Evolutionary conservation across 35 echinoderm and acorn worm genomes (phyloP).

Genomic region (Diadema setosum): DNA sequence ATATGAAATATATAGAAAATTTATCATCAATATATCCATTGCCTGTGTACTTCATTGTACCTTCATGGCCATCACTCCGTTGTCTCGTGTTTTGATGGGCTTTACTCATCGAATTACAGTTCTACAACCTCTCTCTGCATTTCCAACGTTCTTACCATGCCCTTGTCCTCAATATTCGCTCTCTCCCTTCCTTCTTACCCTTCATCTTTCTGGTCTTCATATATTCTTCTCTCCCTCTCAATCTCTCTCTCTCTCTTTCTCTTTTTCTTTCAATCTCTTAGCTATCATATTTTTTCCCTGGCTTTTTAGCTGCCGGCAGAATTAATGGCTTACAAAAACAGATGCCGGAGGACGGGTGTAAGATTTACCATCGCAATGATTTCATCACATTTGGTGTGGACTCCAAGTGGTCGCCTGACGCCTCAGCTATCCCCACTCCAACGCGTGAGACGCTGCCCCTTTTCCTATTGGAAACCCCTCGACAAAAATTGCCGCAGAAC

Average conservation of each 20-base stretch:
- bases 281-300: neutral
- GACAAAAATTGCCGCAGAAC: neutral
- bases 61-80: too few relatives aligned
- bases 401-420: neutral
- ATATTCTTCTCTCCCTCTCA: neutral
- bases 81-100: too few relatives aligned
- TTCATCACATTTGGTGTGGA: constrained; percentile 25
- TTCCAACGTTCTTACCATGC: too few relatives aligned
- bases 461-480: neutral
- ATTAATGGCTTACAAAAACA: constrained; percentile 36
- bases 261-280: neutral
- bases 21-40: too few relatives aligned
- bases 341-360: constrained; percentile 10
- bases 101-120: too few relatives aligned
- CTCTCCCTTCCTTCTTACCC: neutral
- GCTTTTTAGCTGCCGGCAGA: neutral
- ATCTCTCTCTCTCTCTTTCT: neutral
- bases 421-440: neutral
- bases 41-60: too few relatives aligned
- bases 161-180: too few relatives aligned
- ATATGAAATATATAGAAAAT: too few relatives aligned
- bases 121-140: too few relatives aligned
- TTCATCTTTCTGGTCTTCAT: neutral
- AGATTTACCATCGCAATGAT: constrained; percentile 18
- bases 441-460: neutral